Percentiles rank a stretch among this genome's conserved stretches.
These are phyloP conservation scores for Scaptodrosophila lebanonensis DNA, from an alignment of 1,140 invertebrate species.

Conservation along the genomic window DNA sequence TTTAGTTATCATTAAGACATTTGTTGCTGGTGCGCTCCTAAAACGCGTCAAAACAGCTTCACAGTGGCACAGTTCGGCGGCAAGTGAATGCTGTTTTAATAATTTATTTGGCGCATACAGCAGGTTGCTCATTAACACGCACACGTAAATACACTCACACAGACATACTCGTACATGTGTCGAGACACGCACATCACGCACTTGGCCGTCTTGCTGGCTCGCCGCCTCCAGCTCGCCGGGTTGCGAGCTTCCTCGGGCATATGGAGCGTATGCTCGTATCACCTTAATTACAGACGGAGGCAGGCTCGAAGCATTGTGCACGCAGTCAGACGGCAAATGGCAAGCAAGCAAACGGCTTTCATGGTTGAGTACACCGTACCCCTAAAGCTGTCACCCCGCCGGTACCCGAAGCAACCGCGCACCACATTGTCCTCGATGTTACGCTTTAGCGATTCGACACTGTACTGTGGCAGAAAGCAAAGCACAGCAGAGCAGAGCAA, in stretches of 20 bases:
- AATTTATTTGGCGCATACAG: conserved; percentile 65
- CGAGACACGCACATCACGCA: conserved; percentile 53
- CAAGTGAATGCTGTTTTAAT: conserved; percentile 59
- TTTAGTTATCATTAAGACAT: too few relatives aligned
- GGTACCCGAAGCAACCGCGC: background rate
- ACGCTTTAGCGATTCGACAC: conserved; percentile 67
- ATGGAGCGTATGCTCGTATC: too few relatives aligned
- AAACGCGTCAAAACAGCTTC: conserved; percentile 26
- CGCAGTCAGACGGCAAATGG: conserved; percentile 70
- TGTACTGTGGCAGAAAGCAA: conserved; percentile 51
- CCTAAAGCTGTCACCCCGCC: background rate
- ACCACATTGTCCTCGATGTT: conserved; percentile 62
- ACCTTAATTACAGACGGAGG: conserved; percentile 75
- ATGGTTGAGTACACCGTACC: conserved; percentile 52
- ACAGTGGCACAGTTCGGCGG: conserved; percentile 32
- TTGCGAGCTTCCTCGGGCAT: too few relatives aligned
- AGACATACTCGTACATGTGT: conserved; percentile 2
- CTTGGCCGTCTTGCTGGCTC: conserved; percentile 33
- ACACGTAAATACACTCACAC: conserved; percentile 14
- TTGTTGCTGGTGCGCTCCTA: background rate
- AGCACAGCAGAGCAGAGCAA: conserved; percentile 20
- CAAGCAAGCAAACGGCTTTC: conserved; percentile 67
- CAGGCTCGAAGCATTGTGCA: conserved; percentile 67
- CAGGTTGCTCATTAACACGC: conserved; percentile 68
- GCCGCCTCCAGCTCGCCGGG: conserved; percentile 43